phyloP scores from a whole-genome alignment of 2,797 vertebrate genomes.

The Coracias cyanogaster region DNA sequence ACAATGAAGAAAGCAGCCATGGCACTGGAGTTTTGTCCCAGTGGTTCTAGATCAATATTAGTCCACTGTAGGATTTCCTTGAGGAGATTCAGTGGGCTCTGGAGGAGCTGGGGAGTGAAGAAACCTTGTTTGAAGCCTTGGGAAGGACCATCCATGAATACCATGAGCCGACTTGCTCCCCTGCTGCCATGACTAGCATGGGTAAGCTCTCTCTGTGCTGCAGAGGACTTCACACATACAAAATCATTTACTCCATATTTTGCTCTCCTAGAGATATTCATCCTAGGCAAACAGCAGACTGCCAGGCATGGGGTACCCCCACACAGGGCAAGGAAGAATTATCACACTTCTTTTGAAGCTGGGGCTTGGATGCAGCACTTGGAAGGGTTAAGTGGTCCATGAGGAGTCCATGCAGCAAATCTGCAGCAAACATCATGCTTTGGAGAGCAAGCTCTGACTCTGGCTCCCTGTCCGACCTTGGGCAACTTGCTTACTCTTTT shows the following conservation, averaged over 20 bases:
- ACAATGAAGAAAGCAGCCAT: background rate
- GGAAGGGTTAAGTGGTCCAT: background rate
- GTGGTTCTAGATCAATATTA: background rate
- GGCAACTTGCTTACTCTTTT: background rate
- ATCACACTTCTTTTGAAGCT: background rate
- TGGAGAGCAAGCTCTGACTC: background rate
- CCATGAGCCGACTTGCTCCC: background rate
- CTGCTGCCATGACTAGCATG: background rate
- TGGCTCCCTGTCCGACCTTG: background rate
- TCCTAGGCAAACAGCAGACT: background rate
- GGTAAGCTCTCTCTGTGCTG: background rate
- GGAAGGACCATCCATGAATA: background rate
- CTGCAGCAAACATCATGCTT: background rate
- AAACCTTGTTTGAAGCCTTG: background rate
- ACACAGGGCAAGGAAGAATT: rapidly evolving
- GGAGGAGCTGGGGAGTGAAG: background rate
- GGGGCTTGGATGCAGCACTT: rapidly evolving
- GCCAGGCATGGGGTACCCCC: background rate
- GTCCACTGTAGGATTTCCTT: background rate
- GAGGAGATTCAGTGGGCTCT: background rate
- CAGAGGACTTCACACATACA: background rate
- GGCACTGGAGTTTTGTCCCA: rapidly evolving
- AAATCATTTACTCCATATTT: background rate
- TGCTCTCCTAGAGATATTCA: background rate
- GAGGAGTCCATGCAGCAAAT: background rate